These are phyloP conservation scores for Microplitis demolitor DNA, from an alignment of 1,140 invertebrate species.

Conservation along the genomic window DNA sequence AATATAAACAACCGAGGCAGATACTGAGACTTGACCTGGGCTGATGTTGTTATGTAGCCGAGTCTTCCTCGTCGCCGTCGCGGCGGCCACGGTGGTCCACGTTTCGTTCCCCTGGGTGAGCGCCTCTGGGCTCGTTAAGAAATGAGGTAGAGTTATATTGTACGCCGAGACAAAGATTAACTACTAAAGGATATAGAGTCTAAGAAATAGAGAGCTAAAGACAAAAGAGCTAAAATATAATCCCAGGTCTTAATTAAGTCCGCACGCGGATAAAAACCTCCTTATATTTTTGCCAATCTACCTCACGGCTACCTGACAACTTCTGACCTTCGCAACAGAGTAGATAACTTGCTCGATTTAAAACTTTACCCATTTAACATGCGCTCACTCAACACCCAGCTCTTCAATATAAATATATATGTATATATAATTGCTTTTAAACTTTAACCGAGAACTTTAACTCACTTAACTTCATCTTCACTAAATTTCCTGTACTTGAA, in stretches of 20 bases:
- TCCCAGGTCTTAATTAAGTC: conserved; percentile 6
- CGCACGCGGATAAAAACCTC: background rate
- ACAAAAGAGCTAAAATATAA: background rate
- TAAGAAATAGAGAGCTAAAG: conserved; percentile 21
- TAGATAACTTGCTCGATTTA: background rate
- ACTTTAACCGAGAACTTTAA: no score
- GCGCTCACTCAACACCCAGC: no score
- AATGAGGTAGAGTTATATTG: conserved; percentile 1
- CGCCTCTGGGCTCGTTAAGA: conserved; percentile 25
- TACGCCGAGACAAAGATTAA: no score
- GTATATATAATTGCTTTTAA: no score
- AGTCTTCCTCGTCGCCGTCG: background rate
- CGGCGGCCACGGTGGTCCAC: conserved; percentile 4
- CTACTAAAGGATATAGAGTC: no score
- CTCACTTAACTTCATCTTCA: no score
- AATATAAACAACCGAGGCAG: conserved; percentile 7
- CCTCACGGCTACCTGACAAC: conserved; percentile 13
- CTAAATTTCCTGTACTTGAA: no score
- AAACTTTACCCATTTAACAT: background rate
- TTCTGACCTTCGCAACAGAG: conserved; percentile 6
- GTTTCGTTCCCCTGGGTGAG: conserved; percentile 8
- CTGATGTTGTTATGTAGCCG: background rate
- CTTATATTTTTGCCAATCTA: background rate
- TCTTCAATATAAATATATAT: no score
- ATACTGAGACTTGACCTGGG: background rate